Evolutionary conservation across 2,797 vertebrate genomes (phyloP).

Genomic region (Melanotaenia nigrans): DNA sequence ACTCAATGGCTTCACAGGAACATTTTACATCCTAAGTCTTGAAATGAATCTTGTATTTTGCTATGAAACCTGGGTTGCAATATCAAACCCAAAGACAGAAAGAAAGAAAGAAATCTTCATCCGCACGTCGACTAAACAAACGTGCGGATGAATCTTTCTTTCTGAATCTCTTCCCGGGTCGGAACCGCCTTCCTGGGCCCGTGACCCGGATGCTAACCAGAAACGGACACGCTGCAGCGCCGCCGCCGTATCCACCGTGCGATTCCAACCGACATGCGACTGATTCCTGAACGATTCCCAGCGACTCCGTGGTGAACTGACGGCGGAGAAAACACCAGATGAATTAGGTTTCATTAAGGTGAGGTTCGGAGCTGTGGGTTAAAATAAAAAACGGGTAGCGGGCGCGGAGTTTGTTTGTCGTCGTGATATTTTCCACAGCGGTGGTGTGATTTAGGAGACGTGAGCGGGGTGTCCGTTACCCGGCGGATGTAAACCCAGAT

Average conservation of each 20-base stretch:
- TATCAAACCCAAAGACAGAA: too few relatives aligned
- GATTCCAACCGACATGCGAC: constrained; percentile 25
- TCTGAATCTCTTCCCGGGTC: background rate
- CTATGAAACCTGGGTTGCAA: too few relatives aligned
- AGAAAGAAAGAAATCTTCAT: too few relatives aligned
- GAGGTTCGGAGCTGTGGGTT: background rate
- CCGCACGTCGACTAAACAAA: too few relatives aligned
- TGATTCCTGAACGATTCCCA: constrained; percentile 27
- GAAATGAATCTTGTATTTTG: too few relatives aligned
- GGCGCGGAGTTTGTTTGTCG: constrained; percentile 8
- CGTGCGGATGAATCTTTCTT: background rate
- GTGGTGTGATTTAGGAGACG: constrained; percentile 25
- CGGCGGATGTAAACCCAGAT: background rate
- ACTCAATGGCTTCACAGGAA: too few relatives aligned
- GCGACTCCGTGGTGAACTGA: constrained; percentile 20
- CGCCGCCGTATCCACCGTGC: constrained; percentile 20
- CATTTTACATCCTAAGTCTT: too few relatives aligned
- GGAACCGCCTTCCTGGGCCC: constrained; percentile 60
- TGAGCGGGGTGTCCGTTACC: constrained; percentile 14
- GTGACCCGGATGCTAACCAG: constrained; percentile 62
- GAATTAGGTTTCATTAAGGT: constrained; percentile 52
- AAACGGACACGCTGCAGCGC: constrained; percentile 75
- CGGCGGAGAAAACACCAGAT: background rate
- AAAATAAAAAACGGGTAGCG: background rate
- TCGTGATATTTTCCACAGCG: constrained; percentile 14